Percentiles rank a stretch among this genome's conserved stretches.
These are phyloP conservation scores for Zophobas morio DNA, from an alignment of 1,140 invertebrate species.

Conservation along the genomic window DNA sequence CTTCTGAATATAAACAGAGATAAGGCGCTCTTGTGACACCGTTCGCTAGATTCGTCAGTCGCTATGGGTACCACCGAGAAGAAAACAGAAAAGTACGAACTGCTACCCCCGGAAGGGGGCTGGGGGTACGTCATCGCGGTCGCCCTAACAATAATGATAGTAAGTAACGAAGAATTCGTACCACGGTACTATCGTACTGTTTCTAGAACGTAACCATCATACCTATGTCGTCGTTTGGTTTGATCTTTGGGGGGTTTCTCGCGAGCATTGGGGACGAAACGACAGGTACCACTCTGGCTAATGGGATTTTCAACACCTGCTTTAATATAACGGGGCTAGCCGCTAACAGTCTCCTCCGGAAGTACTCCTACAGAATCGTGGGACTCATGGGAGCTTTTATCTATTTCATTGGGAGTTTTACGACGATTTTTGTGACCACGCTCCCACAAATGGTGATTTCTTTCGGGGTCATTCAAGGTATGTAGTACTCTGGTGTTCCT, in stretches of 20 bases:
- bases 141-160: conserved; percentile 73
- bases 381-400: conserved; percentile 72
- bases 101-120: conserved; percentile 73
- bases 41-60: no score
- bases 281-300: conserved; percentile 73
- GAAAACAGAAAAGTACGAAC: conserved; percentile 46
- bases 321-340: conserved; percentile 74
- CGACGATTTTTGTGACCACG: conserved; percentile 71
- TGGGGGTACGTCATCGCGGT: conserved; percentile 77
- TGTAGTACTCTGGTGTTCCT: neutral
- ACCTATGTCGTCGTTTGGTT: conserved; percentile 75
- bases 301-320: conserved; percentile 74
- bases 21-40: neutral
- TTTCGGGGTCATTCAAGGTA: conserved; percentile 73
- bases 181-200: conserved; percentile 56
- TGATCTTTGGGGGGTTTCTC: conserved; percentile 78
- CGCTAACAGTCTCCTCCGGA: conserved; percentile 71
- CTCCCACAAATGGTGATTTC: conserved; percentile 70
- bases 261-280: conserved; percentile 73
- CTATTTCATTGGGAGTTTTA: conserved; percentile 70
- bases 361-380: conserved; percentile 70
- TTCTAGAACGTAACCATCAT: conserved; percentile 72
- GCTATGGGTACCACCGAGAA: neutral
- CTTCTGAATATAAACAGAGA: conserved; percentile 12
- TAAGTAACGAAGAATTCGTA: conserved; percentile 67